Evolutionary conservation across 1,140 invertebrate genomes (phyloP), one percentile per base, ranked within the genome.

Genomic region (Heliconius congener): DNA sequence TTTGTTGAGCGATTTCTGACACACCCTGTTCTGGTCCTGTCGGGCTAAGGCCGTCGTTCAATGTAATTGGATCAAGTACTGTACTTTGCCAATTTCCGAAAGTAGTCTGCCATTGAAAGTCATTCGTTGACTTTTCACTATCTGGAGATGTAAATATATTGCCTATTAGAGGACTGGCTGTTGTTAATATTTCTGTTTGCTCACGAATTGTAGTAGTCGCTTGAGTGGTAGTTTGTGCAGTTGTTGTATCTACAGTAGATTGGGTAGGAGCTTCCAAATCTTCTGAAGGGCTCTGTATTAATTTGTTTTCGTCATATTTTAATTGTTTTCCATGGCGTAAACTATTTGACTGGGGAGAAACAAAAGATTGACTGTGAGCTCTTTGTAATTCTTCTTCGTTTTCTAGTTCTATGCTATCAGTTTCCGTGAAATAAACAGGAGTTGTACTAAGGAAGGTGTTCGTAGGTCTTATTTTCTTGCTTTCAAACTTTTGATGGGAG

Each of bases 11-110:
- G 46, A 80, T 73, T 72, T 84, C 81, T 42, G 83, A 80, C 23
- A 84, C 39, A 11, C 76, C 74, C 76, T 80, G 74, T 46, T 82
- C 83, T 18, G 76, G 78, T 8, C 78, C 83, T 23, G 83, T 84
- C 2, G 84, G 82, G 77, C 91, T 96, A 72, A 96, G 91, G 16
- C 95, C 97, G 81, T 96, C 96, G 85, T 97, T 97, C 30, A 97
- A 96, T 30, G 95, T 96, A 66, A 96, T 95, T 0, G 97, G 97
- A 91, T 97, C 96, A 3, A 97, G 93, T 73, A 96, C 95, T 0
- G 96, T 96, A 19, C 95, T 96, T 81, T 96, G 95, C 96, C 96
- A 97, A 76, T 91, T 91, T 78, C 93, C 91, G 79, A 88, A 93
- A 60, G 87, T 90, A 66, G 87, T 93, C 8, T 91, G 86, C 90